Conservation (phyloP, 2,113 vertebrate genomes). For the Pseudorasbora parva region DNA sequence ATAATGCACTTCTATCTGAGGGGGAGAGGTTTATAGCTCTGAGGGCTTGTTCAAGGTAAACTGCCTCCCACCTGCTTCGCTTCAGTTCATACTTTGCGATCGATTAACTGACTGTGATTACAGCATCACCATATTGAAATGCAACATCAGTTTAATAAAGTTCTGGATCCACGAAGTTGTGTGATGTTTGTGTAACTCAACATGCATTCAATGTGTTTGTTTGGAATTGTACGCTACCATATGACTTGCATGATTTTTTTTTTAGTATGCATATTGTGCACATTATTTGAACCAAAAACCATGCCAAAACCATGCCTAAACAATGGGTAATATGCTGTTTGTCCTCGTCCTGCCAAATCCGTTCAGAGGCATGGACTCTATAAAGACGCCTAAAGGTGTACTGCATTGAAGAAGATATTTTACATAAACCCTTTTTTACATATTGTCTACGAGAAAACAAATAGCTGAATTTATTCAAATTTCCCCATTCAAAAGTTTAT, state of each 20-base stretch:
- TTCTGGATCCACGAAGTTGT: conserved; percentile 33
- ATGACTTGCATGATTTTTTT: neutral
- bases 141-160: conserved; percentile 34
- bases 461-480: no score
- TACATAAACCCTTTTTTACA: no score
- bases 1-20: neutral
- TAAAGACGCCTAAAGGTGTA: no score
- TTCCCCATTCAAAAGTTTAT: no score
- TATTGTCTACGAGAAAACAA: no score
- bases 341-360: no score
- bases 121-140: conserved; percentile 4
- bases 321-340: no score
- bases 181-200: neutral
- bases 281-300: neutral
- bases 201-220: neutral
- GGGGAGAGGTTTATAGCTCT: neutral
- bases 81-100: conserved; percentile 26
- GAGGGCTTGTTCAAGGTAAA: neutral
- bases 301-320: no score
- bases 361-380: no score
- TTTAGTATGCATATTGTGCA: neutral
- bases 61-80: neutral
- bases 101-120: conserved; percentile 17
- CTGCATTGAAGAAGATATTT: no score
- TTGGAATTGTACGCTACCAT: neutral